Evolutionary conservation across 2,797 vertebrate genomes (phyloP).

Genomic region (Valencia hispanica): DNA sequence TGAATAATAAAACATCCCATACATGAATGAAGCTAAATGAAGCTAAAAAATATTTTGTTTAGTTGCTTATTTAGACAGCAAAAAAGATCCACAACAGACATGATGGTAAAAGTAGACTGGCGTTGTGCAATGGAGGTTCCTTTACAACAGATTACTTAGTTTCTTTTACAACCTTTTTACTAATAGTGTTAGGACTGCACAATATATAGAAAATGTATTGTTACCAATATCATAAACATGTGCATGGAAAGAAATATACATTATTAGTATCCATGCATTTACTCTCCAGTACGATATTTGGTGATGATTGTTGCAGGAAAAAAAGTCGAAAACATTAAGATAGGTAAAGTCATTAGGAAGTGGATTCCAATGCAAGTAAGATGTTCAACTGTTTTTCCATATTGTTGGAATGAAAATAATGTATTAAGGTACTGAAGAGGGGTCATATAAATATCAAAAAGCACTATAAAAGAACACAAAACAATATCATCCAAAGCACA

Average conservation of each 20-base stretch:
- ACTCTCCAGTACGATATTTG: not conserved
- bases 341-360: too few species aligned
- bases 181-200: not conserved
- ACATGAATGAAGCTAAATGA: not conserved
- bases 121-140: not conserved
- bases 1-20: not conserved
- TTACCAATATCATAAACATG: not conserved
- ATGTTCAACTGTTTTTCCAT: too few species aligned
- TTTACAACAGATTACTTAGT: not conserved
- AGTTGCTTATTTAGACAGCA: not conserved
- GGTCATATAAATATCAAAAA: not conserved
- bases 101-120: not conserved
- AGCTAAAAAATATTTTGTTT: not conserved
- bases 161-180: not conserved
- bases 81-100: not conserved
- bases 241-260: not conserved
- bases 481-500: not conserved
- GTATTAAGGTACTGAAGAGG: not conserved
- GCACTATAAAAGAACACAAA: not conserved
- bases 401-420: not conserved
- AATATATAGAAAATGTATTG: not conserved
- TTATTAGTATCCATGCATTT: not conserved
- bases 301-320: not conserved
- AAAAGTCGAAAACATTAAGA: not conserved
- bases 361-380: too few species aligned